These are phyloP conservation scores for Nomada goodeniana DNA, from an alignment of 2,888 invertebrate genomes.

Conservation along the genomic window DNA sequence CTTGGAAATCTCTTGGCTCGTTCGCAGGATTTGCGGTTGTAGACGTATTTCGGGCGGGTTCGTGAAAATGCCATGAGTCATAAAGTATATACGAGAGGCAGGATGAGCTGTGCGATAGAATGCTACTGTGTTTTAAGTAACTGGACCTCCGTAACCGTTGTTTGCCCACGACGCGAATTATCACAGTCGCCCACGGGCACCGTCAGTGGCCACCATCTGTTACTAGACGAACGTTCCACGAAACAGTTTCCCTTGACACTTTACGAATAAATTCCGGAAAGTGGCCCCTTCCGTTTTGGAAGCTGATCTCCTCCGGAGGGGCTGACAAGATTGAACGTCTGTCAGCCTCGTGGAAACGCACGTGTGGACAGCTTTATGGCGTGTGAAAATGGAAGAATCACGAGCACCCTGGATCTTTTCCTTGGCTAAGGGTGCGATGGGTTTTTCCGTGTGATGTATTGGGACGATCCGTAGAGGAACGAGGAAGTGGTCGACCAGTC, in stretches of 20 bases:
- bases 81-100: neutral
- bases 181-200: neutral
- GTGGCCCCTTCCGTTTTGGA: constrained; percentile 52
- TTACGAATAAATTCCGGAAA: constrained; percentile 61
- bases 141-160: neutral
- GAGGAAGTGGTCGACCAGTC: too few relatives aligned
- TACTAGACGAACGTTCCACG: constrained; percentile 47
- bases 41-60: neutral
- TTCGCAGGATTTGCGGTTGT: constrained; percentile 19
- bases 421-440: constrained; percentile 28
- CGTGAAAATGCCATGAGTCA: neutral
- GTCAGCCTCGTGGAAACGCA: constrained; percentile 64
- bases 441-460: constrained; percentile 38
- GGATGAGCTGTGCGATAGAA: neutral
- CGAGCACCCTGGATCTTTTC: constrained; percentile 58
- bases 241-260: constrained; percentile 40
- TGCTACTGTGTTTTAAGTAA: neutral
- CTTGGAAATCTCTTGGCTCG: constrained; percentile 6
- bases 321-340: constrained; percentile 59
- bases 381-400: constrained; percentile 78
- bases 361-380: constrained; percentile 79
- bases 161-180: neutral
- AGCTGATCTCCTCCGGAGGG: constrained; percentile 31
- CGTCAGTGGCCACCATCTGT: constrained; percentile 44
- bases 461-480: neutral